A percentile compares a stretch with the other conserved stretches of the same genome.
These are phyloP conservation scores for Nymphalis io DNA, from an alignment of 1,140 invertebrate genomes.

Conservation along the genomic window DNA sequence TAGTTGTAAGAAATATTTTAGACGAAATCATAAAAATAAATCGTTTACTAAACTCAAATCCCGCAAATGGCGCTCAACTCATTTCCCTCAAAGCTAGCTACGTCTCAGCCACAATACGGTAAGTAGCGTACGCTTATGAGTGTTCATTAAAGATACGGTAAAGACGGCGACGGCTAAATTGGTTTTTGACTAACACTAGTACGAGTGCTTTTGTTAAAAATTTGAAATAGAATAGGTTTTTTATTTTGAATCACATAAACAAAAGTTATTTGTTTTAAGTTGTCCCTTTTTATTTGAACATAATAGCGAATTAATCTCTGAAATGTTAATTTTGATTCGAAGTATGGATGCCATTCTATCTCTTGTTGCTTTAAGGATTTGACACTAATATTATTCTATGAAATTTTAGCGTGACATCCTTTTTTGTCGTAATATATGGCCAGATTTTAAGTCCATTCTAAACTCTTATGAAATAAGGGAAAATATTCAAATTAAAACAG, in stretches of 20 bases:
- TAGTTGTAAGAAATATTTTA: background rate
- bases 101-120: conserved; percentile 56
- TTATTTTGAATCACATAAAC: too few relatives aligned
- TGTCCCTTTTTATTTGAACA: too few relatives aligned
- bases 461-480: conserved; percentile 21
- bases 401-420: background rate
- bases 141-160: conserved; percentile 77
- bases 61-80: conserved; percentile 57
- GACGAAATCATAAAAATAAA: conserved; percentile 6
- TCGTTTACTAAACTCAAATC: conserved; percentile 54
- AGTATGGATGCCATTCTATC: too few relatives aligned
- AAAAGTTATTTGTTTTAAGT: too few relatives aligned
- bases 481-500: conserved; percentile 31
- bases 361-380: too few relatives aligned
- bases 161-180: conserved; percentile 68
- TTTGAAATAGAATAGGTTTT: background rate
- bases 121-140: conserved; percentile 72
- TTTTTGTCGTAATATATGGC: background rate
- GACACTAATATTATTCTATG: too few relatives aligned
- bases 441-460: background rate
- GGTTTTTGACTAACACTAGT: conserved; percentile 46
- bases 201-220: conserved; percentile 4
- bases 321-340: too few relatives aligned
- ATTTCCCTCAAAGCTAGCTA: conserved; percentile 43
- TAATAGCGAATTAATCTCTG: too few relatives aligned